These are phyloP conservation scores for Apotomis betuletana DNA, from an alignment of 2,888 invertebrate species.

Conservation along the genomic window DNA sequence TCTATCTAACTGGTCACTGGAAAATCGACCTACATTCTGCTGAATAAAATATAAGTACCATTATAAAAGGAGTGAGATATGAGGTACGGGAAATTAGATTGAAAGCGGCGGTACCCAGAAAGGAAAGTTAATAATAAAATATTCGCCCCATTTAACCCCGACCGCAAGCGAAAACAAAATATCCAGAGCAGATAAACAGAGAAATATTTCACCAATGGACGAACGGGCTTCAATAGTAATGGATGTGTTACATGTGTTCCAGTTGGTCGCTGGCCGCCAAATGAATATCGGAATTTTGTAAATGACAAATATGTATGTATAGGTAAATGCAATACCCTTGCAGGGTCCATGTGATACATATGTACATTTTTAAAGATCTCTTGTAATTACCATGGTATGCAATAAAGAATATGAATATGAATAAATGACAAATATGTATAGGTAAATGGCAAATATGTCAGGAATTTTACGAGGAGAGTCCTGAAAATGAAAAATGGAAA, in stretches of 20 bases:
- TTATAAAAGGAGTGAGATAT: too few relatives aligned
- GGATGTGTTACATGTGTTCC: constrained; percentile 25
- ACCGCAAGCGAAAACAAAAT: constrained; percentile 52
- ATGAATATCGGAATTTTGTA: background rate
- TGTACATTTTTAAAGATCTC: too few relatives aligned
- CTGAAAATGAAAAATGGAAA: too few relatives aligned
- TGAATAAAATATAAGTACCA: background rate
- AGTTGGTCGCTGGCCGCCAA: background rate
- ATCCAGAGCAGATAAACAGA: constrained; percentile 32
- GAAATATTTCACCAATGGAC: constrained; percentile 39
- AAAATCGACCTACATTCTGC: background rate
- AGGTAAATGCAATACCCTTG: too few relatives aligned
- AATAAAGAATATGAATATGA: too few relatives aligned
- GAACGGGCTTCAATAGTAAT: constrained; percentile 36
- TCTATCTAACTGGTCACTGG: background rate
- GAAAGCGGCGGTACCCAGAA: constrained; percentile 63
- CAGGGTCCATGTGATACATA: too few relatives aligned
- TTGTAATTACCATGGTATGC: too few relatives aligned
- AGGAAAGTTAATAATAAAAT: constrained; percentile 72
- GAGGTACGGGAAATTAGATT: constrained; percentile 10
- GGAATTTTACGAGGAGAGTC: too few relatives aligned
- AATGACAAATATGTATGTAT: background rate
- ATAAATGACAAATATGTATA: too few relatives aligned
- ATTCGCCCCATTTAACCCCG: constrained; percentile 59
- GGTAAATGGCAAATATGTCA: too few relatives aligned